These are phyloP conservation scores for Pristionchus japonicus DNA, from an alignment of 2,888 invertebrate species.

Conservation along the genomic window DNA sequence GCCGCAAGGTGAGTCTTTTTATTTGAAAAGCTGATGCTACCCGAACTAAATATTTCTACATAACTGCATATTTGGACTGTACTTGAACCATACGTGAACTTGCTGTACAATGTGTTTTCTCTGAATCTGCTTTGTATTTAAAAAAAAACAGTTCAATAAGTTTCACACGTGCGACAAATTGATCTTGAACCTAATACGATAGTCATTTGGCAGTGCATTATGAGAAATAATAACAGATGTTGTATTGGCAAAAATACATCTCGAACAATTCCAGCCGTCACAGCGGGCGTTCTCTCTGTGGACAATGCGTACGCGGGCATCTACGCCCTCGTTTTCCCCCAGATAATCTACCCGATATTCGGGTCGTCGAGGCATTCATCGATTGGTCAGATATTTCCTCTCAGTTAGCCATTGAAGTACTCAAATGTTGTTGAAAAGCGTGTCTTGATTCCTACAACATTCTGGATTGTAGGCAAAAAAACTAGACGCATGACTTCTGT, in stretches of 20 bases:
- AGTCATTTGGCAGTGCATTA: too few relatives aligned
- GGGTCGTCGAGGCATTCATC: conserved; percentile 45
- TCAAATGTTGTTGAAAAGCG: neutral
- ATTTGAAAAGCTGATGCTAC: neutral
- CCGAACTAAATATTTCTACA: neutral
- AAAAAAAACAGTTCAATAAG: too few relatives aligned
- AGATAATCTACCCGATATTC: conserved; percentile 34
- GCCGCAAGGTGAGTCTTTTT: conserved; percentile 20
- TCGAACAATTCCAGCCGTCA: conserved; percentile 43
- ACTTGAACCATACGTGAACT: neutral
- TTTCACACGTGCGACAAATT: too few relatives aligned
- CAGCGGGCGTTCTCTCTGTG: conserved; percentile 37
- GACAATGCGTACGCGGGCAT: conserved; percentile 44
- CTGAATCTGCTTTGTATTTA: too few relatives aligned
- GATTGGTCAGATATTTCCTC: conserved; percentile 39
- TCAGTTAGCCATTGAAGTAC: neutral
- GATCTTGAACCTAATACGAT: too few relatives aligned
- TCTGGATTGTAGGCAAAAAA: neutral
- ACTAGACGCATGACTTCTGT: neutral
- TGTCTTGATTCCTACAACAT: neutral
- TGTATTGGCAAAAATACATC: too few relatives aligned
- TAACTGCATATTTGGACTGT: neutral
- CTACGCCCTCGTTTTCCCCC: conserved; percentile 36
- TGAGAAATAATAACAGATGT: too few relatives aligned
- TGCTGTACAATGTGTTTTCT: too few relatives aligned